phyloP scores from a whole-genome alignment of 2,888 invertebrate genomes.

The Ophraella communa region DNA sequence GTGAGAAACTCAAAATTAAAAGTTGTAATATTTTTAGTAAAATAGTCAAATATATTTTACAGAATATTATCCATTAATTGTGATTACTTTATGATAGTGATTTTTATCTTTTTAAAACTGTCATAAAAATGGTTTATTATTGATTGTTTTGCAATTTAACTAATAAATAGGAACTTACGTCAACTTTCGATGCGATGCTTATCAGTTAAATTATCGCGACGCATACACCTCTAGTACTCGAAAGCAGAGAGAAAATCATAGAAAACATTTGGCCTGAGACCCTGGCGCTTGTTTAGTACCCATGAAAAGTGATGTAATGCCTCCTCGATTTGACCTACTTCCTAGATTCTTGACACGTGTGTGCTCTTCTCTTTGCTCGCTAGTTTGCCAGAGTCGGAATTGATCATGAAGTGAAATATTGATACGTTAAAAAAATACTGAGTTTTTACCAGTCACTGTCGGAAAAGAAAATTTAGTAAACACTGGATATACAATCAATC shows the following conservation, averaged over 20 bases:
- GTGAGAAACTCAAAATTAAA: no score
- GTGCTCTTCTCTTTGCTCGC: conserved; percentile 23
- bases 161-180: no score
- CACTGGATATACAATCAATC: no score
- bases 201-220: conserved; percentile 4
- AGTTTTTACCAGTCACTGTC: no score
- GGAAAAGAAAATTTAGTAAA: no score
- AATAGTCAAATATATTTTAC: no score
- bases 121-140: no score
- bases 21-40: no score
- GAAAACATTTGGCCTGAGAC: conserved; percentile 25
- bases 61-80: no score
- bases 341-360: conserved; percentile 43
- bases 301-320: conserved; percentile 37
- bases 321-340: conserved; percentile 41
- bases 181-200: not conserved
- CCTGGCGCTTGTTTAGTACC: conserved; percentile 32
- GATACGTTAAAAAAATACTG: not conserved
- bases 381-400: conserved; percentile 2
- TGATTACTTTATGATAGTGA: no score
- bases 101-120: no score
- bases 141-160: no score
- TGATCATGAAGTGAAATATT: not conserved
- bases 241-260: conserved; percentile 12
- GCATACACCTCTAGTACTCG: conserved; percentile 1